Percentiles rank a stretch among this genome's conserved stretches.
Evolutionary conservation across 2,797 vertebrate species (phyloP).

Genomic region (Typhlichthys eigenmanni): DNA sequence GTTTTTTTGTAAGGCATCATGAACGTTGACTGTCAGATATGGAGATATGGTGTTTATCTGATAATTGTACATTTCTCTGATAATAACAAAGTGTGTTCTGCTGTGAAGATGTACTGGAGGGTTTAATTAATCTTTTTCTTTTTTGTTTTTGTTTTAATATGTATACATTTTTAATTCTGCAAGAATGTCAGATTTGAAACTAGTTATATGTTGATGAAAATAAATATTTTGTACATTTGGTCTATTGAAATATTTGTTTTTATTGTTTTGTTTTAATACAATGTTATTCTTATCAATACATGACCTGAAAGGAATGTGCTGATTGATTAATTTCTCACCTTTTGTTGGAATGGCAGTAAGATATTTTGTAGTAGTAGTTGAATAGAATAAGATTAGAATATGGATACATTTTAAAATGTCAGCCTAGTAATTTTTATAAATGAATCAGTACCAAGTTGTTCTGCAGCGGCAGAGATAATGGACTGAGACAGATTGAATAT

Average conservation of each 20-base stretch:
- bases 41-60: constrained; percentile 15
- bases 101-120: not conserved
- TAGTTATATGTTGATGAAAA: constrained; percentile 52
- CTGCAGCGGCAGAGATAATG: constrained; percentile 7
- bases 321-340: not conserved
- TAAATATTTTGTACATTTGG: constrained; percentile 64
- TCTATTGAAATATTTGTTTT: not conserved
- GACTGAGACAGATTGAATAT: not conserved
- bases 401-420: not conserved
- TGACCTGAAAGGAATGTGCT: not conserved
- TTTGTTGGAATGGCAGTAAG: constrained; percentile 13
- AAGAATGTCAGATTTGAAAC: constrained; percentile 9
- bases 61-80: too few species aligned
- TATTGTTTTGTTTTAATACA: not conserved
- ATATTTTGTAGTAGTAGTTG: constrained; percentile 8
- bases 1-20: constrained; percentile 4
- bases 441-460: constrained; percentile 5
- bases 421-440: not conserved
- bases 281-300: not conserved
- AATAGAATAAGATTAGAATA: constrained; percentile 1
- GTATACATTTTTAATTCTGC: constrained; percentile 18
- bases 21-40: constrained; percentile 12
- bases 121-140: constrained; percentile 13
- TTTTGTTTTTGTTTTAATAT: constrained; percentile 29
- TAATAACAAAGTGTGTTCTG: constrained; percentile 14